Evolutionary conservation across 2,113 vertebrate species (phyloP).

Genomic region (Rhea americana): DNA sequence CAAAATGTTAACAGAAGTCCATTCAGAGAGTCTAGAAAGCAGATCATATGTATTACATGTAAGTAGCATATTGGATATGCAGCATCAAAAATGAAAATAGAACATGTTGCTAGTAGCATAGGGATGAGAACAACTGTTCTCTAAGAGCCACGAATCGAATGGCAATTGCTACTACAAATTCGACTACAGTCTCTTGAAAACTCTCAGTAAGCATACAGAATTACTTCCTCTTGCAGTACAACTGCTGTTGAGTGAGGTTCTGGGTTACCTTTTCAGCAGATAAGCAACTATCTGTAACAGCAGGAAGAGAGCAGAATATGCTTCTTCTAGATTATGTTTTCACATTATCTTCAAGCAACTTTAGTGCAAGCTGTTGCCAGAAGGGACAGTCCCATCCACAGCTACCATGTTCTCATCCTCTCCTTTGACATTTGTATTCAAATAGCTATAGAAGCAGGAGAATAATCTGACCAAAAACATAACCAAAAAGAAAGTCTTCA

Average conservation of each 20-base stretch:
- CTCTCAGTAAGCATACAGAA: accelerated
- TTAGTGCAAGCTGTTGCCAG: neutral
- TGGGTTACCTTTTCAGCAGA: neutral
- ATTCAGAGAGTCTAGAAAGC: neutral
- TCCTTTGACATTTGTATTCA: neutral
- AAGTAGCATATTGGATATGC: neutral
- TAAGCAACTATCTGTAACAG: neutral
- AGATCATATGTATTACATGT: accelerated
- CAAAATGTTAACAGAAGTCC: neutral
- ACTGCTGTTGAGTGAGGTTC: neutral
- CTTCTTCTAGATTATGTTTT: neutral
- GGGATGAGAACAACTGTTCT: neutral
- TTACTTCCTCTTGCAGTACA: neutral
- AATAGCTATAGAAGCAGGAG: neutral
- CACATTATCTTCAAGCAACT: neutral
- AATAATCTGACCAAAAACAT: neutral
- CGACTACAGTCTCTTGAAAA: neutral
- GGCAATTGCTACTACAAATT: neutral
- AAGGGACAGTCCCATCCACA: neutral
- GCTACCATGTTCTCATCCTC: neutral
- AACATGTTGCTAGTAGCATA: neutral
- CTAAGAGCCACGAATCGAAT: neutral
- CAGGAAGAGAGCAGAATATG: neutral
- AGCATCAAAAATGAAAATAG: no score
- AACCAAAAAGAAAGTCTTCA: neutral